phyloP scores from a whole-genome alignment of 2,113 vertebrate species.

The Sorex fumeus region DNA sequence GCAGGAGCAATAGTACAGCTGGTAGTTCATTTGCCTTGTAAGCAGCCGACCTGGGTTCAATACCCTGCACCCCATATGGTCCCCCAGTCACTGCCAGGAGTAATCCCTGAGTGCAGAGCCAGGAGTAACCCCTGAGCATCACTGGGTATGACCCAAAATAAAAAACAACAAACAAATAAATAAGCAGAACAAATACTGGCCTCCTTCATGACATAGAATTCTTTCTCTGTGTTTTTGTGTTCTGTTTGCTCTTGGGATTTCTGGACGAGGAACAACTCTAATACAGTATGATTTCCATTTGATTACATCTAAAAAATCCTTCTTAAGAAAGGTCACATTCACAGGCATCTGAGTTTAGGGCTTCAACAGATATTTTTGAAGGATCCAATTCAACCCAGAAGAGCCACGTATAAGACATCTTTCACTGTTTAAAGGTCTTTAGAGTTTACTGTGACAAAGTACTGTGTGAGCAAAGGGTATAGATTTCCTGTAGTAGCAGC shows the following conservation, averaged over 20 bases:
- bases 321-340: not conserved
- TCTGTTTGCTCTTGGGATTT: not conserved
- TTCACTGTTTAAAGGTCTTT: not conserved
- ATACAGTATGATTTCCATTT: not conserved
- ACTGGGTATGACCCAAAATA: too few relatives aligned
- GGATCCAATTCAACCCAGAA: not conserved
- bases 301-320: not conserved
- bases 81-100: too few relatives aligned
- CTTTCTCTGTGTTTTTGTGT: not conserved
- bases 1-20: too few relatives aligned
- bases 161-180: too few relatives aligned
- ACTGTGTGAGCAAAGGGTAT: accelerated
- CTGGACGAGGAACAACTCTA: not conserved
- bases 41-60: too few relatives aligned
- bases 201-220: too few relatives aligned
- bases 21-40: too few relatives aligned
- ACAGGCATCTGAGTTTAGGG: not conserved
- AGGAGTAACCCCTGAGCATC: too few relatives aligned
- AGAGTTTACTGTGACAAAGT: not conserved
- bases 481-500: too few relatives aligned
- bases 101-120: too few relatives aligned
- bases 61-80: too few relatives aligned
- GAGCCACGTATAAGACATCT: not conserved
- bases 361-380: not conserved
- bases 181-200: too few relatives aligned